phyloP scores from a whole-genome alignment of 2,888 invertebrate genomes.

The Cerastis leucographa region DNA sequence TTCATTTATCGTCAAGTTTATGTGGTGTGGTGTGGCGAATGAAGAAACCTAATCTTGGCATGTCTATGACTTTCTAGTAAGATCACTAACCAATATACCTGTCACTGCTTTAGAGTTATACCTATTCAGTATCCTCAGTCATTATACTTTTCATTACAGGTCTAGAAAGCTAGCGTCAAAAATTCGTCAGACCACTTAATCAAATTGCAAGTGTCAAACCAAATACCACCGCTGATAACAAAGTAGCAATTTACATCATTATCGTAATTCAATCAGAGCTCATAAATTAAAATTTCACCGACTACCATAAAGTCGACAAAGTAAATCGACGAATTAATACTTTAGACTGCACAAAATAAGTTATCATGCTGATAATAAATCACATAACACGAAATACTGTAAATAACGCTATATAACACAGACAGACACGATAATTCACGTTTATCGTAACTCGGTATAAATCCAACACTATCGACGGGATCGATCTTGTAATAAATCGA shows the following conservation, averaged over 20 bases:
- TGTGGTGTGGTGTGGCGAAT: conserved; percentile 1
- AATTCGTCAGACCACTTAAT: conserved; percentile 7
- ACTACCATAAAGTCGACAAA: conserved; percentile 45
- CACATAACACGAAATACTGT: conserved; percentile 57
- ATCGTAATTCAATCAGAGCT: conserved; percentile 43
- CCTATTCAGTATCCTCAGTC: background rate
- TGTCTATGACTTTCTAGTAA: background rate
- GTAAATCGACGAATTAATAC: conserved; percentile 51
- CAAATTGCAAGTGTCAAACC: conserved; percentile 21
- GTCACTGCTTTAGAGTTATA: background rate
- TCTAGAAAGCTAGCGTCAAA: background rate
- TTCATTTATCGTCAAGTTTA: conserved; percentile 1
- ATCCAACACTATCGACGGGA: conserved; percentile 60
- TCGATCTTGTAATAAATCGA: conserved; percentile 72
- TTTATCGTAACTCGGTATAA: conserved; percentile 65
- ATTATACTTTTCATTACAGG: background rate
- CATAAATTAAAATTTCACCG: conserved; percentile 51
- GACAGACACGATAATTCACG: conserved; percentile 64
- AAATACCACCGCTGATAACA: conserved; percentile 15
- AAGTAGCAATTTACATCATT: conserved; percentile 37
- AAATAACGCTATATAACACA: conserved; percentile 59
- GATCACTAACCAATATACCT: background rate
- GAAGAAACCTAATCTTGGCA: background rate
- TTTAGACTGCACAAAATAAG: conserved; percentile 41
- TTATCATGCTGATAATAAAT: conserved; percentile 55